Percentiles rank a stretch among this genome's conserved stretches.
Evolutionary conservation across 2,797 vertebrate genomes (phyloP).

Genomic region (Anabacerthia variegaticeps): DNA sequence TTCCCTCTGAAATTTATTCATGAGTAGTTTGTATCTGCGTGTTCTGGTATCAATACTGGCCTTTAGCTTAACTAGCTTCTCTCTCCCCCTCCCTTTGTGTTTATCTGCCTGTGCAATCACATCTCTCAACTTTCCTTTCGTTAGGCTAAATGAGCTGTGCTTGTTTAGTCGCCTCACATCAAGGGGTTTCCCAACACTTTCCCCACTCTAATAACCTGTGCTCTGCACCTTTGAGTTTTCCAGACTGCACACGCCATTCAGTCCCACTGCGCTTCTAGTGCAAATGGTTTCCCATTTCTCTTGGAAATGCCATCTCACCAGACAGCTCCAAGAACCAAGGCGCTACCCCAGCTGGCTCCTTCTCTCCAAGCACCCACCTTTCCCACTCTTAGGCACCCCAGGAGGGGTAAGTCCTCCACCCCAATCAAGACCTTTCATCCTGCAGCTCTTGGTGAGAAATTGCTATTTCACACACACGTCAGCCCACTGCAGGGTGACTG

Average conservation of each 20-base stretch:
- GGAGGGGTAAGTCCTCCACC: not conserved
- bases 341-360: not conserved
- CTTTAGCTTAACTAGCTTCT: not conserved
- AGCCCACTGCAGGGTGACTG: not conserved
- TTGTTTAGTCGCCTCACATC: fast-evolving
- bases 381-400: not conserved
- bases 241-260: not conserved
- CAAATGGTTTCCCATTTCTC: not conserved
- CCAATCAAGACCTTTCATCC: not conserved
- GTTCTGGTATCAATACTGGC: not conserved
- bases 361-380: not conserved
- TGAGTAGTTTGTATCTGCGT: not conserved
- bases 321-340: not conserved
- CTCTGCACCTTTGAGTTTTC: not conserved
- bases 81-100: not conserved
- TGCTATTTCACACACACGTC: not conserved
- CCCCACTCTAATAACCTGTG: not conserved
- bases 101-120: not conserved
- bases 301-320: not conserved
- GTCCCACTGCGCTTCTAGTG: fast-evolving
- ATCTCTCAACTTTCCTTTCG: not conserved
- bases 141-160: not conserved
- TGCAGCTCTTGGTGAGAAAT: not conserved
- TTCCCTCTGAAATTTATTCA: slow-evolving; percentile 34
- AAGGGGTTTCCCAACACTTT: not conserved